These are phyloP conservation scores for Stichopus horrens DNA, from an alignment of 53 echinoderm and acorn worm genomes.

Conservation along the genomic window DNA sequence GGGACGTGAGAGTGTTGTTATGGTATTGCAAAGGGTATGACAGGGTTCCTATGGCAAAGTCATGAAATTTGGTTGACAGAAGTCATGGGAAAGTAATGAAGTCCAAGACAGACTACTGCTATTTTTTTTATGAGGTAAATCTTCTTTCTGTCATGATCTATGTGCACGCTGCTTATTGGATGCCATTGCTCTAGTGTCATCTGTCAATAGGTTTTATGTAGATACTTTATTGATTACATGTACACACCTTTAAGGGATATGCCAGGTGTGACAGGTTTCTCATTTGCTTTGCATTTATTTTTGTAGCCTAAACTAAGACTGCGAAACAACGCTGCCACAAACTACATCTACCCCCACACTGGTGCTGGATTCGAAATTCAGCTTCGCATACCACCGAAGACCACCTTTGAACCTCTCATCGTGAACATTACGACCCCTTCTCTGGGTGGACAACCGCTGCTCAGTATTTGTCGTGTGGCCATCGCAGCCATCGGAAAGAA, in stretches of 20 bases:
- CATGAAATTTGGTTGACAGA: not conserved
- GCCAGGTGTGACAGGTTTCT: no score
- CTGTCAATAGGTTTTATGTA: no score
- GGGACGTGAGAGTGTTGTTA: not conserved
- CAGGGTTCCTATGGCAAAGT: not conserved
- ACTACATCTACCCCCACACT: slow-evolving; percentile 70
- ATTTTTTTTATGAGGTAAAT: not conserved
- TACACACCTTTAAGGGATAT: no score
- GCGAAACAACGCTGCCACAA: slow-evolving; percentile 60
- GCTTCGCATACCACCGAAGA: slow-evolving; percentile 66
- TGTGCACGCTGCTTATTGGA: no score
- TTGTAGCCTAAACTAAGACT: slow-evolving; percentile 48
- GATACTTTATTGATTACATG: no score
- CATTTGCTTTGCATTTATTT: not conserved
- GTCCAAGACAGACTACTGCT: no score
- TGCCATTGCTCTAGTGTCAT: no score
- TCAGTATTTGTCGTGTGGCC: slow-evolving; percentile 74
- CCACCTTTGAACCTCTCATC: slow-evolving; percentile 67
- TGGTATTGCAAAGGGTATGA: not conserved
- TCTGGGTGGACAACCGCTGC: slow-evolving; percentile 51
- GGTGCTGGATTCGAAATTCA: slow-evolving; percentile 72
- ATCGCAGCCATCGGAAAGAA: slow-evolving; percentile 58
- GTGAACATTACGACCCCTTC: slow-evolving; percentile 70
- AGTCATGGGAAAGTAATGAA: no score
- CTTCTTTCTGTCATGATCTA: no score